Evolutionary conservation across 2,797 vertebrate species (phyloP).

Genomic region (Squalus acanthias): DNA sequence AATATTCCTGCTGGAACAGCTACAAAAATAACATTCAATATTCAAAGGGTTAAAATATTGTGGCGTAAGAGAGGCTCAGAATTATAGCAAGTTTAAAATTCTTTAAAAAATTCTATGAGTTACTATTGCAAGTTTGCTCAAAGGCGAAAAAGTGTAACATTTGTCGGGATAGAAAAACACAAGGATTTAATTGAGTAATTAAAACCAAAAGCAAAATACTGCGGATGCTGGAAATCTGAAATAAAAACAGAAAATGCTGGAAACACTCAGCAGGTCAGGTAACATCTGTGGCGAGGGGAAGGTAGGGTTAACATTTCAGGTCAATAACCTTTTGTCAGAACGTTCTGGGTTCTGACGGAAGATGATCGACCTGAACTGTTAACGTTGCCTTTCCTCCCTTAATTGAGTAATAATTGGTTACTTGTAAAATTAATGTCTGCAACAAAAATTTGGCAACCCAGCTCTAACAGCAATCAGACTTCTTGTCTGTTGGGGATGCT

Average conservation of each 20-base stretch:
- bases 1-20: neutral
- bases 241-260: neutral
- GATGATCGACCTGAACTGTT: neutral
- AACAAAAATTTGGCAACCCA: neutral
- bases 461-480: neutral
- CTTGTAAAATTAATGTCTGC: neutral
- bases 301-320: neutral
- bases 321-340: neutral
- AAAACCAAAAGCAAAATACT: neutral
- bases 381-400: neutral
- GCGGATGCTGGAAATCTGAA: neutral
- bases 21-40: no score
- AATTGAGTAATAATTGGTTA: slow-evolving; percentile 15
- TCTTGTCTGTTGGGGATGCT: neutral
- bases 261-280: neutral
- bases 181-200: neutral
- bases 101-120: neutral
- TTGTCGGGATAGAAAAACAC: neutral
- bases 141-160: neutral
- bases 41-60: neutral
- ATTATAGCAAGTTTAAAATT: neutral
- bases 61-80: neutral
- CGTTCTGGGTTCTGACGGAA: neutral
- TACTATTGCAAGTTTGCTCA: neutral
- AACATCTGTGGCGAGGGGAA: neutral